Evolutionary conservation across 1,140 invertebrate genomes (phyloP).

Genomic region (Forficula auricularia): DNA sequence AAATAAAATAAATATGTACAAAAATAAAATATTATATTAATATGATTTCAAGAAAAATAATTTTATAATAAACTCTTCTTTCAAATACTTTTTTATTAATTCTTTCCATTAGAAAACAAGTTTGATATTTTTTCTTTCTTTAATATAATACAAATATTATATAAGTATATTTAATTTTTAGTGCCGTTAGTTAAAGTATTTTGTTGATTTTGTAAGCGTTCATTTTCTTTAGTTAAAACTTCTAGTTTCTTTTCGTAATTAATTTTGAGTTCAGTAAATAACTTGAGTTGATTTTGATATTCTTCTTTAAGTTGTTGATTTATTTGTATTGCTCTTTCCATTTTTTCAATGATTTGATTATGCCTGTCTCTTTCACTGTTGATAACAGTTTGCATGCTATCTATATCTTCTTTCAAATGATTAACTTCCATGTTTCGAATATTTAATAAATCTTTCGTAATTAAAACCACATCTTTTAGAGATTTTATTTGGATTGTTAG

Average conservation of each 20-base stretch:
- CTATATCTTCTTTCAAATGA: conserved; percentile 48
- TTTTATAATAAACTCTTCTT: too few relatives aligned
- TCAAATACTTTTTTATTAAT: too few relatives aligned
- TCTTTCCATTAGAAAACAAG: too few relatives aligned
- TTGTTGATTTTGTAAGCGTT: not conserved
- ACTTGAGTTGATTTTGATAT: conserved; percentile 50
- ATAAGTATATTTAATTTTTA: too few relatives aligned
- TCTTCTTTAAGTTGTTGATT: conserved; percentile 55
- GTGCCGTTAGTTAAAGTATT: too few relatives aligned
- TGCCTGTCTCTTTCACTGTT: conserved; percentile 48
- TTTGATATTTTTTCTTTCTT: too few relatives aligned
- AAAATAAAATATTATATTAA: too few relatives aligned
- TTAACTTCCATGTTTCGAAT: conserved; percentile 57
- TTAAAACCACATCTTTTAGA: conserved; percentile 54
- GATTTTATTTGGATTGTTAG: conserved; percentile 48
- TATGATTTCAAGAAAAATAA: too few relatives aligned
- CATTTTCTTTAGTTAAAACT: conserved; percentile 25
- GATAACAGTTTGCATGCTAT: conserved; percentile 48
- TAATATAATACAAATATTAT: too few relatives aligned
- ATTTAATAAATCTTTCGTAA: conserved; percentile 56
- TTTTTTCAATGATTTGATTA: conserved; percentile 42
- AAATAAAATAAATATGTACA: too few relatives aligned
- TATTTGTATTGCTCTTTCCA: conserved; percentile 43
- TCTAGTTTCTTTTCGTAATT: conserved; percentile 31
- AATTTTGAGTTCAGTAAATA: conserved; percentile 36